Evolutionary conservation across 2,888 invertebrate species (phyloP).

Genomic region (Magallana nippona): DNA sequence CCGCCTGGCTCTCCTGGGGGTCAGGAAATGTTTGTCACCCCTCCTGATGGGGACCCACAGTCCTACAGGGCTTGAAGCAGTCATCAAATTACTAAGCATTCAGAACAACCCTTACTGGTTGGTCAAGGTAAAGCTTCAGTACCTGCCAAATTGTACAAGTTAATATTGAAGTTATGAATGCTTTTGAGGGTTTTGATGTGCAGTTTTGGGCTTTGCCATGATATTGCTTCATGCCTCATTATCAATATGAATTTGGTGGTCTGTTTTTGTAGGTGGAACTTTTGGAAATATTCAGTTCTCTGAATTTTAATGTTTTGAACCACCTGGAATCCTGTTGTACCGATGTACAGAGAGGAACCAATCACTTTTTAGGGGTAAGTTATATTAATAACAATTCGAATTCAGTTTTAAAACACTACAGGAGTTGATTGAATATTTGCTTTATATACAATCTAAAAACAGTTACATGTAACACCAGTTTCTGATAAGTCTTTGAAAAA

Average conservation of each 20-base stretch:
- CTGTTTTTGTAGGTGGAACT: slow-evolving; percentile 83
- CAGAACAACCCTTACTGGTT: slow-evolving; percentile 91
- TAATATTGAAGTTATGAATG: too few relatives aligned
- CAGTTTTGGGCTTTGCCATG: too few relatives aligned
- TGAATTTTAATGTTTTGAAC: slow-evolving; percentile 84
- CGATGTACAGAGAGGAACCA: slow-evolving; percentile 61
- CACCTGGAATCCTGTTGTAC: slow-evolving; percentile 81
- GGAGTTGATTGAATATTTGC: too few relatives aligned
- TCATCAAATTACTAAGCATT: slow-evolving; percentile 85
- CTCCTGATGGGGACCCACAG: slow-evolving; percentile 85
- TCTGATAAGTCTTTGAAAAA: background rate
- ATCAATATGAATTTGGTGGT: background rate
- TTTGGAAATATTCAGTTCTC: slow-evolving; percentile 84
- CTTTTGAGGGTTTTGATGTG: too few relatives aligned
- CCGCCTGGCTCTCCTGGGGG: slow-evolving; percentile 85
- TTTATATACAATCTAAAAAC: too few relatives aligned
- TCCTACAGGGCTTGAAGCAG: slow-evolving; percentile 82
- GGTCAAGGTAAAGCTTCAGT: slow-evolving; percentile 84
- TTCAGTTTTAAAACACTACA: too few relatives aligned
- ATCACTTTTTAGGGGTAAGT: slow-evolving; percentile 74
- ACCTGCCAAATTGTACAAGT: too few relatives aligned
- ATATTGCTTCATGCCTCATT: too few relatives aligned
- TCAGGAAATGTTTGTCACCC: slow-evolving; percentile 83
- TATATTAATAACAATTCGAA: too few relatives aligned
- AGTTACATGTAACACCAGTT: too few relatives aligned